phyloP scores from a whole-genome alignment of 2,113 vertebrate species.

The Drymodes brunneopygia region DNA sequence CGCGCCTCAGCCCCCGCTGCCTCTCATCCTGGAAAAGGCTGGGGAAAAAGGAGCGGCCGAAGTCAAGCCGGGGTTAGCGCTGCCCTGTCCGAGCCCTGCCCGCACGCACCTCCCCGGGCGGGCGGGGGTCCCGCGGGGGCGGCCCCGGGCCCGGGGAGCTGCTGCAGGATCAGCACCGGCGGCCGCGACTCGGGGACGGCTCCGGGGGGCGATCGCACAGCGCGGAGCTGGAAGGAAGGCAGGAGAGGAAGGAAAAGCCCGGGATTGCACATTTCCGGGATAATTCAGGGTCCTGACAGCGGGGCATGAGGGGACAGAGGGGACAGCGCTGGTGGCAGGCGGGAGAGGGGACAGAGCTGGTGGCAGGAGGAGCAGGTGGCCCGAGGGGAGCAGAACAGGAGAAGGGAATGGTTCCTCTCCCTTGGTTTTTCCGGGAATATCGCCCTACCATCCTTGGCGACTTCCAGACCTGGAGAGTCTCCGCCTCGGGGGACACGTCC shows the following conservation, averaged over 20 bases:
- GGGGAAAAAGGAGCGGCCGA: neutral
- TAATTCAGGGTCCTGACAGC: too few species aligned
- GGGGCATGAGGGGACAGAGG: fast-evolving
- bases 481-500: neutral
- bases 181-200: neutral
- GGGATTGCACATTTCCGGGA: neutral
- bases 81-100: fast-evolving
- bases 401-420: neutral
- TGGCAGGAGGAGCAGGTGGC: neutral
- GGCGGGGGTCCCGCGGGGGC: conserved; percentile 29
- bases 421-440: neutral
- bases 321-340: neutral
- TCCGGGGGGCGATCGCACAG: fast-evolving
- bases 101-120: conserved; percentile 61
- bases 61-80: fast-evolving
- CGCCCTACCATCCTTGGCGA: neutral
- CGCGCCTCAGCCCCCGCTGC: neutral
- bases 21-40: neutral
- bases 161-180: conserved; percentile 62
- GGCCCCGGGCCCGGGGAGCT: conserved; percentile 39
- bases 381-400: neutral
- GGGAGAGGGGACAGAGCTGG: neutral
- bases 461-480: neutral
- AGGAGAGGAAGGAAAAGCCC: neutral
- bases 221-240: neutral